phyloP scores from a whole-genome alignment of 1,140 invertebrate genomes.

The Steinernema feltiae region DNA sequence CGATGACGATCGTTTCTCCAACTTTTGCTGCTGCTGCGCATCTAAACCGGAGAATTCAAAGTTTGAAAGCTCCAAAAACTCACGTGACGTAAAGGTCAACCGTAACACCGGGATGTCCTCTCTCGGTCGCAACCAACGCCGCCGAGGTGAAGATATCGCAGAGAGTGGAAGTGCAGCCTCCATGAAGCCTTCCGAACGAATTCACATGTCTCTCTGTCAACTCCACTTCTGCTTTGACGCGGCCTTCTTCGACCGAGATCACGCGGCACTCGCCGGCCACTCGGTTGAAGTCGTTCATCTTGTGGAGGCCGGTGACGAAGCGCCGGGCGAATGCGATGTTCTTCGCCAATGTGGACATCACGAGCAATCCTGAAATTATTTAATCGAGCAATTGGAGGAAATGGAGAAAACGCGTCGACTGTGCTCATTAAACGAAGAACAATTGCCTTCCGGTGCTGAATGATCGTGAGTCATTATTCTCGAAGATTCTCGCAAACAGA shows the following conservation, averaged over 20 bases:
- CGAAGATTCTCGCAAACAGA: no score
- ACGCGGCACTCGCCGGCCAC: not conserved
- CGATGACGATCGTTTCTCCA: conserved; percentile 73
- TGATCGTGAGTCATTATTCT: no score
- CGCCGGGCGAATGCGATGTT: not conserved
- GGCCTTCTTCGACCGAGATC: not conserved
- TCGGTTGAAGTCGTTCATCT: not conserved
- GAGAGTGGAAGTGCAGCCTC: conserved; percentile 73
- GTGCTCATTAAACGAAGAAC: no score
- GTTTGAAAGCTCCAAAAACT: conserved; percentile 41
- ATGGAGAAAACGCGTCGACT: no score
- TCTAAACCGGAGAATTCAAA: conserved; percentile 38
- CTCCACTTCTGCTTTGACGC: not conserved
- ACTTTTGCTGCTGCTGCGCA: conserved; percentile 68
- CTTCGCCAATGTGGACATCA: no score
- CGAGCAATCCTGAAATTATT: no score
- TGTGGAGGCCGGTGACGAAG: not conserved
- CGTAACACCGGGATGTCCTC: conserved; percentile 66
- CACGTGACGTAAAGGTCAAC: conserved; percentile 70
- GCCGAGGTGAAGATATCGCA: conserved; percentile 76
- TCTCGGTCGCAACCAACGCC: conserved; percentile 66
- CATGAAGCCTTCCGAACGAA: conserved; percentile 69
- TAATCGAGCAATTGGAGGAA: no score
- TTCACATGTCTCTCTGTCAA: not conserved
- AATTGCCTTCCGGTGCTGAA: no score